These are phyloP conservation scores for Stenchaetothrips biformis DNA, from an alignment of 2,888 invertebrate genomes.

Conservation along the genomic window DNA sequence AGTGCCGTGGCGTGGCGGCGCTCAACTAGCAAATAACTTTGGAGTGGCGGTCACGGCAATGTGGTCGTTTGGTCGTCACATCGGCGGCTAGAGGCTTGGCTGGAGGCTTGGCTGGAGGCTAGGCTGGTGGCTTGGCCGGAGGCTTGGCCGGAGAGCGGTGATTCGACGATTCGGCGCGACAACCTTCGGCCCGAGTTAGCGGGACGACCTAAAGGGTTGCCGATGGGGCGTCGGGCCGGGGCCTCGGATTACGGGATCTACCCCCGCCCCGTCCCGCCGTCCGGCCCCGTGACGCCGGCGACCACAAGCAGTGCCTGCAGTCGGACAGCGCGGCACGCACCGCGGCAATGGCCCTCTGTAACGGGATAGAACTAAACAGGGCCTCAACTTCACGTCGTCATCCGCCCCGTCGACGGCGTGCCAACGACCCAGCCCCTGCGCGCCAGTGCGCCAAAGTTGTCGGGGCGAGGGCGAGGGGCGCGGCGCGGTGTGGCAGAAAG, in stretches of 20 bases:
- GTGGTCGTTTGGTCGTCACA: too few relatives aligned
- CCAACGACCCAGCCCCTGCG: neutral
- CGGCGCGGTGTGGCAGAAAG: neutral
- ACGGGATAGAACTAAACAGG: too few relatives aligned
- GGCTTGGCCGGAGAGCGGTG: neutral
- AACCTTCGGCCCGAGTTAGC: conserved; percentile 2
- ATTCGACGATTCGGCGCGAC: neutral
- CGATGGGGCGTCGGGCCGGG: neutral
- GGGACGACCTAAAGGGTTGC: neutral
- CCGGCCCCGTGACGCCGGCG: neutral
- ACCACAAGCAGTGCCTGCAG: neutral
- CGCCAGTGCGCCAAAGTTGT: neutral
- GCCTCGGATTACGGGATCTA: neutral
- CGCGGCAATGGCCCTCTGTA: too few relatives aligned
- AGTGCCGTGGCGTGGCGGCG: too few relatives aligned
- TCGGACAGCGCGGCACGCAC: neutral
- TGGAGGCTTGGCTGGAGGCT: too few relatives aligned
- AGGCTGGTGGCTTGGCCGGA: too few relatives aligned
- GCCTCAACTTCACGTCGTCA: too few relatives aligned
- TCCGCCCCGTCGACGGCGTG: neutral
- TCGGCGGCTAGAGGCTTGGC: too few relatives aligned
- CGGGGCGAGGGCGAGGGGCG: neutral
- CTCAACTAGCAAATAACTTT: too few relatives aligned
- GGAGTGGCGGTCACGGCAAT: too few relatives aligned
- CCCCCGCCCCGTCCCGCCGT: neutral